Conservation (phyloP, 2,888 invertebrate genomes). For the Micropterix aruncella region DNA sequence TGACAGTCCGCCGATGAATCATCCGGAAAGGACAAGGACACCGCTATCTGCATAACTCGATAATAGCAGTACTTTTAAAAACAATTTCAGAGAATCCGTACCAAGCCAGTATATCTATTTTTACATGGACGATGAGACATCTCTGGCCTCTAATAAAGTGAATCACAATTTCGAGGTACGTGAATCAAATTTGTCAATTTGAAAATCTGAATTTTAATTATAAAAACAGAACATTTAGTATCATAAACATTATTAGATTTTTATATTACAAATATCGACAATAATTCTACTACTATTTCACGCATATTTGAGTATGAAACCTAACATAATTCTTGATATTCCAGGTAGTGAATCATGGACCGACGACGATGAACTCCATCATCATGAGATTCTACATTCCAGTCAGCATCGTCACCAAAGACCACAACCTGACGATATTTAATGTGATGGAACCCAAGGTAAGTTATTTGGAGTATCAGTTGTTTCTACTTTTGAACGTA, state of each 20-base stretch:
- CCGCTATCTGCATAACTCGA: not conserved
- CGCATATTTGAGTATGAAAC: constrained; percentile 6
- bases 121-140: constrained; percentile 10
- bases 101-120: constrained; percentile 13
- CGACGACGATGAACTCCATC: constrained; percentile 6
- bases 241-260: no score
- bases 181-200: no score
- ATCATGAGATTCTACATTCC: constrained; percentile 8
- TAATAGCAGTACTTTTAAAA: constrained; percentile 1
- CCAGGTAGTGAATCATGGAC: constrained; percentile 10
- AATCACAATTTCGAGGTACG: constrained; percentile 13
- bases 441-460: constrained; percentile 9
- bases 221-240: no score
- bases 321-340: not conserved
- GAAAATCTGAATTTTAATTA: no score
- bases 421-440: constrained; percentile 5
- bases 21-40: no score
- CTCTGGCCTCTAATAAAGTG: constrained; percentile 9
- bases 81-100: constrained; percentile 12
- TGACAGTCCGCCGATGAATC: no score
- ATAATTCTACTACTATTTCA: no score
- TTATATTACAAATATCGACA: no score
- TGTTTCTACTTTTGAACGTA: no score
- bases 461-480: no score
- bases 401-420: constrained; percentile 5